Percentiles rank a stretch among this genome's conserved stretches.
Evolutionary conservation across 2,888 invertebrate genomes (phyloP).

Genomic region (Archaeoteleia sp.): DNA sequence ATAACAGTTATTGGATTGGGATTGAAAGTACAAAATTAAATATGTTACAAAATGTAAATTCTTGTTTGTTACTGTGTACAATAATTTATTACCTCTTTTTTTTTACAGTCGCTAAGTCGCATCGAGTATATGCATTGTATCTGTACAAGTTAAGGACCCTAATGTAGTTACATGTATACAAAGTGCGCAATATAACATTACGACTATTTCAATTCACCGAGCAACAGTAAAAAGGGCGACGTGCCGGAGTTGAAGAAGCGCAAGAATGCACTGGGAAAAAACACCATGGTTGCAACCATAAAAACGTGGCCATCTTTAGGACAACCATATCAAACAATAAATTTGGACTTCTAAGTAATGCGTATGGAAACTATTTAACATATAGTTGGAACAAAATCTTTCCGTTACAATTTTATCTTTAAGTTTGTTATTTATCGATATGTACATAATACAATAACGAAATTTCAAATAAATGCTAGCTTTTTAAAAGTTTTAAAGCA

Average conservation of each 20-base stretch:
- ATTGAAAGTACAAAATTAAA: no score
- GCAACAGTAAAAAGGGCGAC: constrained; percentile 62
- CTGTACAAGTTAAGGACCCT: constrained; percentile 49
- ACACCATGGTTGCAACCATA: background rate
- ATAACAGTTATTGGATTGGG: no score
- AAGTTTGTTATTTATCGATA: no score
- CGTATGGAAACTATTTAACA: no score
- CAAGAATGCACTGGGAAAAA: constrained; percentile 29
- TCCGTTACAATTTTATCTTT: no score
- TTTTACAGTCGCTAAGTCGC: constrained; percentile 50
- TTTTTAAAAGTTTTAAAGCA: no score
- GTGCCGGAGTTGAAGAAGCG: constrained; percentile 55
- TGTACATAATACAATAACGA: no score
- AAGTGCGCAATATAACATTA: constrained; percentile 58
- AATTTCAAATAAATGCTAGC: no score
- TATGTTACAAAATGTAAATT: constrained; percentile 28
- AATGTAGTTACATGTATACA: constrained; percentile 57
- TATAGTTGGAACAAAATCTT: no score
- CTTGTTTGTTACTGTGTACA: constrained; percentile 51
- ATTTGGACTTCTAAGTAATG: no score
- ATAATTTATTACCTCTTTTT: constrained; percentile 41
- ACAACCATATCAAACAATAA: no score
- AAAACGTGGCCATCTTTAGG: background rate
- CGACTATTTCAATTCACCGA: constrained; percentile 66
- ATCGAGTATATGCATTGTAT: constrained; percentile 54